Evolutionary conservation across 2,797 vertebrate species (phyloP).

Genomic region (Cyprinella venusta): DNA sequence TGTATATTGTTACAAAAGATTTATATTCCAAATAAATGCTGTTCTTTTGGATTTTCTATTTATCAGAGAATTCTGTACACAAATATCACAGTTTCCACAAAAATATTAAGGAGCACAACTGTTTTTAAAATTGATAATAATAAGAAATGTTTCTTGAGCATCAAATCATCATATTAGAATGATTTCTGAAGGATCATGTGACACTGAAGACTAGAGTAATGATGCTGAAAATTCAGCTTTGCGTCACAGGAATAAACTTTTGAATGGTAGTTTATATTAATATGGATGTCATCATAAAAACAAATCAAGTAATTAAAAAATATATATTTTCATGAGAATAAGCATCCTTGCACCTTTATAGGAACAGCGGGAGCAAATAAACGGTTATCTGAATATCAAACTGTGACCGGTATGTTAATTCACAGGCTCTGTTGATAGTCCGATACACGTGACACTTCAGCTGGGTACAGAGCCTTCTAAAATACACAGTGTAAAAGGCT

Average conservation of each 20-base stretch:
- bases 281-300: neutral
- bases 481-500: neutral
- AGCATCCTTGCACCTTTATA: neutral
- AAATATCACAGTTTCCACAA: no score
- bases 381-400: neutral
- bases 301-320: neutral
- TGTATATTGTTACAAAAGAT: neutral
- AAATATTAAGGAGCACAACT: neutral
- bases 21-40: neutral
- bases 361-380: neutral
- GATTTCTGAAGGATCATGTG: neutral
- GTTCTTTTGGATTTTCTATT: neutral
- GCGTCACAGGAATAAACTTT: no score
- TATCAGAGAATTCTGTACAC: no score
- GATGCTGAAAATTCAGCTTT: neutral
- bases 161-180: neutral
- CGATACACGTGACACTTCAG: neutral
- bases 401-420: conserved; percentile 13
- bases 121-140: neutral
- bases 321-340: neutral
- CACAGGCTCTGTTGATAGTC: conserved; percentile 1
- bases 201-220: neutral
- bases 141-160: neutral
- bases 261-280: neutral
- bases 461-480: neutral